Conservation (phyloP, 2,888 invertebrate genomes). For the Baccha elongata region DNA sequence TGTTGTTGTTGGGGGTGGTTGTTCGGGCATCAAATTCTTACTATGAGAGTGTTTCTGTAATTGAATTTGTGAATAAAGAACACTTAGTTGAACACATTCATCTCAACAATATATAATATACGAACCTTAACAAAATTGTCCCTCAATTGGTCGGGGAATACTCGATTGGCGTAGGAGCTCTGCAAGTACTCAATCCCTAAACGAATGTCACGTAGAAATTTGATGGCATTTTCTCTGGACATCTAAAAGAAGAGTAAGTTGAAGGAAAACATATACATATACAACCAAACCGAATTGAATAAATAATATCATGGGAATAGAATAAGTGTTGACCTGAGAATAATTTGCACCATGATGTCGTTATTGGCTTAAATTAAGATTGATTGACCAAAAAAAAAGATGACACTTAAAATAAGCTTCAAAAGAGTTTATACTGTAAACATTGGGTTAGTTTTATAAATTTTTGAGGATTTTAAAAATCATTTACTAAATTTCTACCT, state of each 20-base stretch:
- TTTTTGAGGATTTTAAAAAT: too few species aligned
- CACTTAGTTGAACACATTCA: constrained; percentile 16
- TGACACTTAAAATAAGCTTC: too few species aligned
- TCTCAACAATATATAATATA: constrained; percentile 9
- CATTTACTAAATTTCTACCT: too few species aligned
- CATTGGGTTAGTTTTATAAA: too few species aligned
- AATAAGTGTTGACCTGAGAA: not conserved
- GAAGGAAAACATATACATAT: not conserved
- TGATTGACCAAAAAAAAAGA: not conserved
- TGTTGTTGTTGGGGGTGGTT: constrained; percentile 74
- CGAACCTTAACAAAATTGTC: constrained; percentile 79
- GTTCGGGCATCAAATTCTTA: constrained; percentile 69
- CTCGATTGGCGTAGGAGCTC: constrained; percentile 81
- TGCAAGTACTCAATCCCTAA: constrained; percentile 88
- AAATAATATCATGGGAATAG: not conserved
- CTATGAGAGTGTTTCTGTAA: constrained; percentile 74
- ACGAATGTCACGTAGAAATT: constrained; percentile 90
- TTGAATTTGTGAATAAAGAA: constrained; percentile 37
- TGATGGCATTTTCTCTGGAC: constrained; percentile 89
- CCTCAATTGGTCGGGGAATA: constrained; percentile 79
- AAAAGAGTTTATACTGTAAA: too few species aligned
- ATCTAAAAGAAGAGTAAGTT: constrained; percentile 83
- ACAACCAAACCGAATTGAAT: not conserved
- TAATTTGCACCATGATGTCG: not conserved
- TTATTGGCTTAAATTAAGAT: not conserved